Percentiles rank a stretch among this genome's conserved stretches.
Evolutionary conservation across 2,888 invertebrate species (phyloP).

Genomic region (Drosophila flavopinicola): DNA sequence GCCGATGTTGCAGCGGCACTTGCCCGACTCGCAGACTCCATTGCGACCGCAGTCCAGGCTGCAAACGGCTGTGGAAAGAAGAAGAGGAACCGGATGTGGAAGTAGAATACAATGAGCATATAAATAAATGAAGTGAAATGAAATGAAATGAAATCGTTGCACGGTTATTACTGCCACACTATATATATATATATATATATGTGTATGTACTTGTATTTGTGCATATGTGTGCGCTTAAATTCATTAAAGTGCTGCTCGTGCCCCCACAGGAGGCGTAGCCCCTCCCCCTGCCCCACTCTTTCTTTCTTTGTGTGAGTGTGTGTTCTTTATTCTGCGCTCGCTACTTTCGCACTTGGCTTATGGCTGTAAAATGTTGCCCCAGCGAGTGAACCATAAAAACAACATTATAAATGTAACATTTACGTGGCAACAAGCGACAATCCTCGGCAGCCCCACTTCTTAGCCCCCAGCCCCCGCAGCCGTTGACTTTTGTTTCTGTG

Average conservation of each 20-base stretch:
- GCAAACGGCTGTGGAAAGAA: conserved; percentile 89
- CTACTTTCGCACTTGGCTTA: conserved; percentile 11
- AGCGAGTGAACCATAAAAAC: conserved; percentile 72
- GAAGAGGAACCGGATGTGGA: not conserved
- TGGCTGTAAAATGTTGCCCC: conserved; percentile 59
- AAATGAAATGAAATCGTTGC: not conserved
- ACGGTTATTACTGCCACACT: conserved; percentile 20
- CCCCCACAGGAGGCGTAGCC: not conserved
- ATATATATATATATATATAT: too few species aligned
- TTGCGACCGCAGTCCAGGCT: conserved; percentile 96
- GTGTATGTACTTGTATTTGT: too few species aligned
- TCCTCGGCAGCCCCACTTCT: not conserved
- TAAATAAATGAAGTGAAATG: conserved; percentile 15
- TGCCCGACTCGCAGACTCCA: conserved; percentile 96
- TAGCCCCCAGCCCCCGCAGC: conserved; percentile 2
- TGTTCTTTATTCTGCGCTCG: conserved; percentile 7
- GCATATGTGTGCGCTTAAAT: conserved; percentile 59
- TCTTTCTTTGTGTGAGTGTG: too few species aligned
- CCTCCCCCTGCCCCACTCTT: conserved; percentile 1
- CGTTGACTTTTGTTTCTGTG: conserved; percentile 58
- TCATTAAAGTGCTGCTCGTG: conserved; percentile 49
- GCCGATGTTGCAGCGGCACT: conserved; percentile 95
- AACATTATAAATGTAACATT: conserved; percentile 76
- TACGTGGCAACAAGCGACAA: conserved; percentile 52
- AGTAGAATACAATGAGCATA: conserved; percentile 8